phyloP scores from a whole-genome alignment of 2,113 vertebrate genomes.

The Thalassoma bifasciatum region DNA sequence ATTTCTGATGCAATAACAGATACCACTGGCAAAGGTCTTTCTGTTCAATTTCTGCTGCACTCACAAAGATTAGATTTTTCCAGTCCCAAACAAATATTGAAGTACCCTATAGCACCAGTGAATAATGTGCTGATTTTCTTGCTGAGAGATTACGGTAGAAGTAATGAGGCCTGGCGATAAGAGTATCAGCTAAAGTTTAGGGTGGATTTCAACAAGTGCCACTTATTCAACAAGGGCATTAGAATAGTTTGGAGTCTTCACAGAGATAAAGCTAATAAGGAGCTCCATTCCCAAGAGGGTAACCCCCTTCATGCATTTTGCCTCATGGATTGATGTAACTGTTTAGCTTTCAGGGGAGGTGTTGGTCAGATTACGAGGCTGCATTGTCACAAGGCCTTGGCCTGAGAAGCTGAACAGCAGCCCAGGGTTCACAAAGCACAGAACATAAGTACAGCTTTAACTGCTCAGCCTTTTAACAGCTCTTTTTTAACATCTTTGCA shows the following conservation, averaged over 20 bases:
- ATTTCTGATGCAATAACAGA: no score
- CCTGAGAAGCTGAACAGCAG: constrained; percentile 29
- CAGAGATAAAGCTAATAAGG: constrained; percentile 10
- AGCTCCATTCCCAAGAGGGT: background rate
- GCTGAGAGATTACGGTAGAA: constrained; percentile 11
- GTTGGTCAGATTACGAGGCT: constrained; percentile 23
- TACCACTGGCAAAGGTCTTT: no score
- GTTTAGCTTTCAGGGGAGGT: constrained; percentile 14
- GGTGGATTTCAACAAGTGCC: constrained; percentile 6
- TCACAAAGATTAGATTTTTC: no score
- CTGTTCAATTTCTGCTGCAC: no score
- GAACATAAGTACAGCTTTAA: constrained; percentile 39
- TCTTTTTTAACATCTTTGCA: constrained; percentile 9
- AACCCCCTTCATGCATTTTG: background rate
- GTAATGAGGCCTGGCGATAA: constrained; percentile 4
- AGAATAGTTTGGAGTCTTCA: background rate
- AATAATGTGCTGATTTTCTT: constrained; percentile 1
- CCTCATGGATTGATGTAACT: constrained; percentile 22
- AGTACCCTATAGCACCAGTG: no score
- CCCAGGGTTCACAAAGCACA: constrained; percentile 44
- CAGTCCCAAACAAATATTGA: no score
- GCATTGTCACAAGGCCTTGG: constrained; percentile 21
- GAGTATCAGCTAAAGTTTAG: background rate
- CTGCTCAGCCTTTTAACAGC: constrained; percentile 41
- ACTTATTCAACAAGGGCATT: background rate